A percentile compares a stretch with the other conserved stretches of the same genome.
Conservation (phyloP, 1,140 invertebrate genomes). For the Leguminivora glycinivorella region DNA sequence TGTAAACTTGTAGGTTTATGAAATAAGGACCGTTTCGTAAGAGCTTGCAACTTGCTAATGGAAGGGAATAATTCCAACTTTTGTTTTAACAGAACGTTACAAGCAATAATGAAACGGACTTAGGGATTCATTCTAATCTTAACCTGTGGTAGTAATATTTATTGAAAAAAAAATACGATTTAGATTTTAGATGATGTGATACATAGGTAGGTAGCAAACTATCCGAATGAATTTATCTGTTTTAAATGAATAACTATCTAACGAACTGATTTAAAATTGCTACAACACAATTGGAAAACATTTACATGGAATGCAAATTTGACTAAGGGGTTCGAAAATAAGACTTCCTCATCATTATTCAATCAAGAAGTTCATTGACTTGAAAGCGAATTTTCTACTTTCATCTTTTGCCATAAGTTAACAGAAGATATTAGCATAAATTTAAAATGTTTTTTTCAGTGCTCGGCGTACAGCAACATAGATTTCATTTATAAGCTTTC, state of each 20-base stretch:
- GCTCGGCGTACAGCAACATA: not conserved
- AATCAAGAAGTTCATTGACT: conserved; percentile 14
- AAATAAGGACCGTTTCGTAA: too few species aligned
- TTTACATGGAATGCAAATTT: not conserved
- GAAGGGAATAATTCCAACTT: too few species aligned
- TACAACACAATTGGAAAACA: not conserved
- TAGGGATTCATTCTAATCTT: too few species aligned
- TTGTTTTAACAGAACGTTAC: too few species aligned
- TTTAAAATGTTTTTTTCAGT: not conserved
- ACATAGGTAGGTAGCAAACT: too few species aligned
- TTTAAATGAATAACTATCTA: not conserved
- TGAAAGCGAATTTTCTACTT: conserved; percentile 12
- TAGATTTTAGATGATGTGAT: not conserved
- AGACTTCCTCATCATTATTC: conserved; percentile 1
- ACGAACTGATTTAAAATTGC: not conserved
- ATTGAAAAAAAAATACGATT: not conserved
- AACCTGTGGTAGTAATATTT: too few species aligned
- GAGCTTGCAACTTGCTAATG: too few species aligned
- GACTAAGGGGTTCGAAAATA: not conserved
- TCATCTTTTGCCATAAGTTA: conserved; percentile 3
- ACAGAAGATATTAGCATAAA: conserved; percentile 20
- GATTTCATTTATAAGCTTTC: not conserved
- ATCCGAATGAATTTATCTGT: too few species aligned
- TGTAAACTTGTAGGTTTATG: too few species aligned
- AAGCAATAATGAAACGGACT: too few species aligned